Evolutionary conservation across 2,888 invertebrate species (phyloP).

Genomic region (Drosophila basisetae): DNA sequence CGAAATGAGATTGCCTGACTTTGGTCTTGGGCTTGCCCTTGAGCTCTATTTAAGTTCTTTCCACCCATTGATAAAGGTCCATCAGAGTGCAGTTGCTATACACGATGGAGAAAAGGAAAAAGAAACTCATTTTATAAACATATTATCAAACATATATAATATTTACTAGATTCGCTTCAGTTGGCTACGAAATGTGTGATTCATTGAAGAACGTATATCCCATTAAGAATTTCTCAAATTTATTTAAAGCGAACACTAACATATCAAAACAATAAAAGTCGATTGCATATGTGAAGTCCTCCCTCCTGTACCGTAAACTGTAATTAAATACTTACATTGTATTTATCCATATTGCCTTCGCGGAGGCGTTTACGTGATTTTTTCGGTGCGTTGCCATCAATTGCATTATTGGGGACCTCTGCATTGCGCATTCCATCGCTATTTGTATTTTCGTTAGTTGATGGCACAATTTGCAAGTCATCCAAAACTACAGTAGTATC

Average conservation of each 20-base stretch:
- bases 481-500: background rate
- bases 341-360: background rate
- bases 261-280: background rate
- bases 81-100: background rate
- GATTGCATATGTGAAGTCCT: background rate
- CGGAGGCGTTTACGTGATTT: conserved; percentile 1
- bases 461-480: background rate
- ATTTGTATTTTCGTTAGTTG: background rate
- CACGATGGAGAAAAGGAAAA: background rate
- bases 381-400: background rate
- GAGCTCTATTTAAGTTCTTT: background rate
- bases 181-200: background rate
- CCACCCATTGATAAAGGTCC: background rate
- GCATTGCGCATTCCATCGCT: conserved; percentile 1
- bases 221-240: background rate
- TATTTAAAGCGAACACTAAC: background rate
- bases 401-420: background rate
- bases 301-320: too few relatives aligned
- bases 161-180: background rate
- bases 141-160: background rate
- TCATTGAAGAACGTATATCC: background rate
- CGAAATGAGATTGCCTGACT: background rate
- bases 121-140: background rate
- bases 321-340: conserved; percentile 3
- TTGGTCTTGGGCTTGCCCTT: background rate